Percentiles rank a stretch among this genome's conserved stretches.
These are phyloP conservation scores for Volucella inanis DNA, from an alignment of 2,888 invertebrate species.

Conservation along the genomic window DNA sequence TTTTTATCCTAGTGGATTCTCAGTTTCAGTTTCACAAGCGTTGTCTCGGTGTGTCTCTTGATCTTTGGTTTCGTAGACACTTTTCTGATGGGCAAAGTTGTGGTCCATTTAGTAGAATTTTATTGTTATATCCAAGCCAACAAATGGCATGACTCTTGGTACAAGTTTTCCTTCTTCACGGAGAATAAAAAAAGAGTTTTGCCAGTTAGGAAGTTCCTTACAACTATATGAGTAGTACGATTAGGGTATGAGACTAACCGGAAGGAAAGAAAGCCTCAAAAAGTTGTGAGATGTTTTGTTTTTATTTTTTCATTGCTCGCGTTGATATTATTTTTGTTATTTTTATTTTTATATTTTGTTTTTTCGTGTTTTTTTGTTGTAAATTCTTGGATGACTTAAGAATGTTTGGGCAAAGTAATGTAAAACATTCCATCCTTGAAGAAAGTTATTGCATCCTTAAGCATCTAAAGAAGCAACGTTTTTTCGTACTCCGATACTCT, in stretches of 20 bases:
- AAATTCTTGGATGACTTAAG: constrained; percentile 49
- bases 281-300: constrained; percentile 61
- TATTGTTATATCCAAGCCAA: constrained; percentile 72
- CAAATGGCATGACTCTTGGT: constrained; percentile 51
- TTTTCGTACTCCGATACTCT: not conserved
- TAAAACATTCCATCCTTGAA: constrained; percentile 18
- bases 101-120: constrained; percentile 73
- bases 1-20: constrained; percentile 27
- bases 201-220: constrained; percentile 47
- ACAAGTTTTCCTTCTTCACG: constrained; percentile 24
- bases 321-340: no score
- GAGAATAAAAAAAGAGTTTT: constrained; percentile 38
- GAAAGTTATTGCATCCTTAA: constrained; percentile 49
- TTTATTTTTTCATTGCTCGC: constrained; percentile 25
- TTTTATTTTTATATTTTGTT: not conserved
- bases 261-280: constrained; percentile 45
- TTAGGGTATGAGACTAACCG: constrained; percentile 39
- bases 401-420: constrained; percentile 45
- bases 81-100: constrained; percentile 71
- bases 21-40: constrained; percentile 8
- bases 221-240: constrained; percentile 33
- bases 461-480: constrained; percentile 21
- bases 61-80: constrained; percentile 52
- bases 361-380: constrained; percentile 3
- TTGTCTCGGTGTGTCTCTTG: constrained; percentile 41